These are phyloP conservation scores for Tapirus terrestris DNA, from an alignment of 2,113 vertebrate genomes.

Conservation along the genomic window DNA sequence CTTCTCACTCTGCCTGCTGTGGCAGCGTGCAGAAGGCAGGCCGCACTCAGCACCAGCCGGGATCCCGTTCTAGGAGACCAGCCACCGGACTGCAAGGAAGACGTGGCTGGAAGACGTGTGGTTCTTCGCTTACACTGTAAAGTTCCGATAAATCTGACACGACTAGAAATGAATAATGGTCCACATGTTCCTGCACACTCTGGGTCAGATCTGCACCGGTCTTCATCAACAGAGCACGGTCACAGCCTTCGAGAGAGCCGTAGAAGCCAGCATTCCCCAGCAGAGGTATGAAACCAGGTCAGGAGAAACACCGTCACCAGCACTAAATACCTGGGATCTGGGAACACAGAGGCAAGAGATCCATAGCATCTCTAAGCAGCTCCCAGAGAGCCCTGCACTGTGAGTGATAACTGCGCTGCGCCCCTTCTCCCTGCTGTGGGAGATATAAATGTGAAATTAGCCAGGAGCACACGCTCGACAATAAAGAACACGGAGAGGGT, in stretches of 20 bases:
- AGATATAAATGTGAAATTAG: constrained; percentile 62
- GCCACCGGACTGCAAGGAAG: background rate
- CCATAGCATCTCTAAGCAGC: background rate
- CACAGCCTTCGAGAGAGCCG: background rate
- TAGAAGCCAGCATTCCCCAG: background rate
- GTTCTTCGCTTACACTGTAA: background rate
- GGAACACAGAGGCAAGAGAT: background rate
- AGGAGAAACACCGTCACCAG: rapidly evolving
- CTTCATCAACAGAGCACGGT: background rate
- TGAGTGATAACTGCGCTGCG: background rate
- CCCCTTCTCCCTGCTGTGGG: constrained; percentile 42
- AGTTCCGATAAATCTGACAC: background rate
- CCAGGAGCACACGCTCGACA: background rate
- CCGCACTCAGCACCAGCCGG: rapidly evolving
- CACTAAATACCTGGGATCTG: background rate
- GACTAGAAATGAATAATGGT: background rate
- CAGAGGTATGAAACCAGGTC: rapidly evolving
- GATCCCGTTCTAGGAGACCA: background rate
- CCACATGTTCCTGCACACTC: background rate
- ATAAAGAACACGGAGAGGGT: background rate
- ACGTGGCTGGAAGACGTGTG: background rate
- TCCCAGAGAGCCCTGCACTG: constrained; percentile 13
- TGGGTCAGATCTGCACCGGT: background rate
- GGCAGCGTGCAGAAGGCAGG: background rate
- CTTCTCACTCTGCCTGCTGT: background rate